Evolutionary conservation across 2,888 invertebrate genomes (phyloP), one percentile per base, ranked within the genome.

Genomic region (Escarpia spicata): DNA sequence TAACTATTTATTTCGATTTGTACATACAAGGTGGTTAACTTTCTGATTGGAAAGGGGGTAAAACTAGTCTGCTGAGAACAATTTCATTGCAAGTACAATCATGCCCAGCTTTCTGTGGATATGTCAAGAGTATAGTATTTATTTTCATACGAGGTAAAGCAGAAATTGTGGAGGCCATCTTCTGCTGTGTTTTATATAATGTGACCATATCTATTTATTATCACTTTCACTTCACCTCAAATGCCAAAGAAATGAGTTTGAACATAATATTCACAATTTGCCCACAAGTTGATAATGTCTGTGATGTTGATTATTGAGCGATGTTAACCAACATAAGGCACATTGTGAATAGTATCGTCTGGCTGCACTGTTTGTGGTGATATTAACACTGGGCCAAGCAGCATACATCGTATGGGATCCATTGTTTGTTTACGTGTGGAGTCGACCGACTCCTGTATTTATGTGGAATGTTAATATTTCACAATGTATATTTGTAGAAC

Each of bases 1-100:
- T 75, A 75, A 75, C 75, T 75, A 75, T 75, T 75, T 75, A 75
- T 75, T 75, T 75, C 75, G 75, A 75, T 75, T 75, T 75, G 75
- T 75, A 75, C 75, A 75, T 75, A 75, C 75, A 75, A 75, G 75
- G 75, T 75, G 75, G 26, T 75, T 75, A 75, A 75, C 75, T 75
- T 75, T 75, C 75, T 75, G 75, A 75, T 26, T 75, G 75, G 75
- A 75, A 52, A 75, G 75, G 75, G 75, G 75, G 75, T 75, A 75
- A 26, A 75, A 75, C 75, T 75, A 75, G 75, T 75, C 75, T 75
- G n/a, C 75, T 75, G 75, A 75, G 75, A 75, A 75, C 6, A 75
- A 75, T n/a, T 3, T 26, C 75, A 26, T 75, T 75, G 19, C 15
- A 75, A 19, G 75, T 19, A 75, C 19, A 75, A 75, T 75, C 75